Base-by-base conservation (phyloP, 1,140 invertebrate species). In the Caenorhabditis elegans region DNA sequence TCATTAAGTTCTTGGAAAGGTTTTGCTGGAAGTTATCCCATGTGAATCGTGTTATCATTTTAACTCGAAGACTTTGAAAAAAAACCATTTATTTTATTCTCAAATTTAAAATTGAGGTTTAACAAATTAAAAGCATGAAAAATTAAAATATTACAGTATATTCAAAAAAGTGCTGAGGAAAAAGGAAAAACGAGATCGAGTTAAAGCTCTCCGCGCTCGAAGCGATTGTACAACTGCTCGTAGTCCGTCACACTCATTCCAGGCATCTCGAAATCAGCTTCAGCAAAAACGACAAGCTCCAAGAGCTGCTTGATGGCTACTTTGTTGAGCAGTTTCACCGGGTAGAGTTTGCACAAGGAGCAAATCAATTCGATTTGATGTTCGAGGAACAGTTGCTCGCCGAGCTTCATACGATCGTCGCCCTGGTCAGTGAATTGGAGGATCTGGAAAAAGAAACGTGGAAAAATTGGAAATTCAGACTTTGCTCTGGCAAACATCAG, bases 341-440 rank as follows among this genome's bases (percentile, higher is more conserved):
- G 60, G 34, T 70, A 70, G 3, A 70, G 34, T 22, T 70, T 31
- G 22, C 60, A 70, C 6, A 70, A 24, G 11, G 28, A 26, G 26
- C 60, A 70, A 15, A 70, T 70, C 10, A 39, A 39, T 15, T 70
- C n/a, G 34, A 70, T 70, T 70, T 70, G 60, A 22, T 70, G n/a
- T 2, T 70, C 60, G 5, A 70, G 34, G 34, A 39, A 70, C 3
- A 70, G 34, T 34, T 70, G 60, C 60, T 70, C 60, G 8, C 26
- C 5, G 11, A 70, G 60, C 17, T 11, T 3, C 5, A 13, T 11
- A 5, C 5, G 34, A 8, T 70, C 60, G 60, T 70, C 34, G 3
- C 19, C 34, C 26, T 2, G n/a, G 1, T 43, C 19, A 3, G 17
- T 2, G 26, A 39, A 70, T 39, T 70, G 34, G 34, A 70, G 60